These are phyloP conservation scores for Entelurus aequoreus DNA, from an alignment of 2,113 vertebrate genomes.

Conservation along the genomic window DNA sequence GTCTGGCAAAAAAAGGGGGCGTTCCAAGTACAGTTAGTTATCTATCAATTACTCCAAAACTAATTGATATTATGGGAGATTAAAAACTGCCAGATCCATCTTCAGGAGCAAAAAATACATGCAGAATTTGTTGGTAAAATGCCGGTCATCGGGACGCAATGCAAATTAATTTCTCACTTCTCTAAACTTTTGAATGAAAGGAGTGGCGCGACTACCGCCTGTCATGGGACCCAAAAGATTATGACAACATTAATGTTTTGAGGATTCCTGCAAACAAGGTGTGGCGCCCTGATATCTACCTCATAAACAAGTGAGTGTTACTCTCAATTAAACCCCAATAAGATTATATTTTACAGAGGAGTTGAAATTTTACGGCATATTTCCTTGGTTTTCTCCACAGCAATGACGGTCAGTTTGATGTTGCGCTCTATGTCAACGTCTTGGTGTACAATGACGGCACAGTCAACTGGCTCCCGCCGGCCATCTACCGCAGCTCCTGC, in stretches of 20 bases:
- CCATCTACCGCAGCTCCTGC: conserved; percentile 83
- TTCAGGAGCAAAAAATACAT: too few species aligned
- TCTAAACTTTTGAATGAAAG: conserved; percentile 42
- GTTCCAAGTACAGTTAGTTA: too few species aligned
- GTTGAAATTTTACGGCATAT: not conserved
- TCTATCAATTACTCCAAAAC: too few species aligned
- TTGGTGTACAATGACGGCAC: conserved; percentile 73
- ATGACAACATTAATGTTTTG: conserved; percentile 73
- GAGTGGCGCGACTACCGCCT: conserved; percentile 83
- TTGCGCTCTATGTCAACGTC: conserved; percentile 80
- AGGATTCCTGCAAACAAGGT: conserved; percentile 73
- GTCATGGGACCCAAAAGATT: conserved; percentile 75
- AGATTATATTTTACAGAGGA: not conserved
- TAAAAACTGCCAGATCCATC: too few species aligned
- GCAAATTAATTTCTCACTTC: too few species aligned
- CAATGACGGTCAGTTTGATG: conserved; percentile 83
- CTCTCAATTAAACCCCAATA: not conserved
- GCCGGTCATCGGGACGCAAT: too few species aligned
- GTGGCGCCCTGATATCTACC: conserved; percentile 85
- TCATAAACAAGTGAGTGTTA: conserved; percentile 82
- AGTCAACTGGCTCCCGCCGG: conserved; percentile 82
- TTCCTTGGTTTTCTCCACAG: conserved; percentile 51
- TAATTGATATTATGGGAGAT: too few species aligned
- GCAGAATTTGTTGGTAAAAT: too few species aligned
- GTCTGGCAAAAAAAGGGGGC: too few species aligned